A percentile compares a stretch with the other conserved stretches of the same genome.
Conservation (phyloP, 2,888 invertebrate genomes). For the Parnassius glacialis region DNA sequence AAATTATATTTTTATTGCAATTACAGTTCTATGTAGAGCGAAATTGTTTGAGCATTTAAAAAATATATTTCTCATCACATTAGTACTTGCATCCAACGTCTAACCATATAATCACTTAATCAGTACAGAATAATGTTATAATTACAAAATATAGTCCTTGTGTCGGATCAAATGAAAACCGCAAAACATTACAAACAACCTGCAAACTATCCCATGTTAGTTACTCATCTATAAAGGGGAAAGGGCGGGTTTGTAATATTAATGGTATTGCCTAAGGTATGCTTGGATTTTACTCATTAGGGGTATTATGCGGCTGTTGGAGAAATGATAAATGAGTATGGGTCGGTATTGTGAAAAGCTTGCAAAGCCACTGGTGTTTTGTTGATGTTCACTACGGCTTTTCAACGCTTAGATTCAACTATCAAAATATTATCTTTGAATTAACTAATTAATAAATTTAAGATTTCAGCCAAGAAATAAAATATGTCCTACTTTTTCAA, state of each 20-base stretch:
- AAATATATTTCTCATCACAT: no score
- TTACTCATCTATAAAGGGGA: slow-evolving; percentile 50
- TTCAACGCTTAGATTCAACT: slow-evolving; percentile 44
- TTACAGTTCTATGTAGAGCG: no score
- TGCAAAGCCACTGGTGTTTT: slow-evolving; percentile 54
- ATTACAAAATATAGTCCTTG: slow-evolving; percentile 12
- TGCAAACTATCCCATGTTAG: slow-evolving; percentile 38
- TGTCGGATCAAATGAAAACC: slow-evolving; percentile 27
- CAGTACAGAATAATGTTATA: background rate
- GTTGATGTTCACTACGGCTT: slow-evolving; percentile 60
- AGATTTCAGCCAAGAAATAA: no score
- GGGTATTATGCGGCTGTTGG: slow-evolving; percentile 73
- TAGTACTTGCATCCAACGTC: no score
- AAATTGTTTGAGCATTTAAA: no score
- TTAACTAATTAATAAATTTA: no score
- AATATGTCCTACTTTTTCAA: no score
- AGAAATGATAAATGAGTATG: slow-evolving; percentile 74
- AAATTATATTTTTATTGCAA: no score
- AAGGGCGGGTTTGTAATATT: slow-evolving; percentile 64
- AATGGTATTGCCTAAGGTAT: slow-evolving; percentile 74
- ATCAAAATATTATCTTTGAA: slow-evolving; percentile 20
- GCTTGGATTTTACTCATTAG: slow-evolving; percentile 79
- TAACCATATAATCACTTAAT: background rate
- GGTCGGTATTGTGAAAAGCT: slow-evolving; percentile 58
- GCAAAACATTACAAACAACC: slow-evolving; percentile 38